A percentile compares a stretch with the other conserved stretches of the same genome.
These are phyloP conservation scores for Pogonomyrmex californicus DNA, from an alignment of 1,140 invertebrate genomes.

Conservation along the genomic window DNA sequence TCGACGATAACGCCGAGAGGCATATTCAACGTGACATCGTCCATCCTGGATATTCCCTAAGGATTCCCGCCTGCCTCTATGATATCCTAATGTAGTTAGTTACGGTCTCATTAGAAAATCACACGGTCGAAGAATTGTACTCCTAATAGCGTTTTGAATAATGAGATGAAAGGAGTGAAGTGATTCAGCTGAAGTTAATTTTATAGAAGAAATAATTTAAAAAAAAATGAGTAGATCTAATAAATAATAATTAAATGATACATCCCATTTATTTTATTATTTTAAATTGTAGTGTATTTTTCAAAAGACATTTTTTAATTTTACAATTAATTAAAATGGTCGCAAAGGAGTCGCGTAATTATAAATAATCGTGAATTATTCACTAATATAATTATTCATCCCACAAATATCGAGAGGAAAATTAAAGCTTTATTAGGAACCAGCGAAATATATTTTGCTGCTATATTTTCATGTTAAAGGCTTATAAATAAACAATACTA, in stretches of 20 bases:
- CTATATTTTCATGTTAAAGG: background rate
- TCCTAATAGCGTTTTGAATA: background rate
- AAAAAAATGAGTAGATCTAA: background rate
- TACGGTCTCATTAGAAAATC: conserved; percentile 43
- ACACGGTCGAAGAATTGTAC: conserved; percentile 13
- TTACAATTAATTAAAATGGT: background rate
- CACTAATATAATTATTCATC: background rate
- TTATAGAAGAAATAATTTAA: background rate
- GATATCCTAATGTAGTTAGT: conserved; percentile 34
- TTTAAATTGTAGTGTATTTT: background rate
- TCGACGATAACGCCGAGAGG: conserved; percentile 58
- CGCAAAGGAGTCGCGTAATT: no score
- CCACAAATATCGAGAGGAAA: background rate
- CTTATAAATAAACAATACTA: background rate
- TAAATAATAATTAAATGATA: background rate
- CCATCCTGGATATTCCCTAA: conserved; percentile 12
- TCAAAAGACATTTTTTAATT: background rate
- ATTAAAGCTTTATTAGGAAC: background rate
- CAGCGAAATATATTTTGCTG: no score
- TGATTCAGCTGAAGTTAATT: background rate
- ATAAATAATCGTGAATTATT: conserved; percentile 7
- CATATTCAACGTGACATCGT: conserved; percentile 52
- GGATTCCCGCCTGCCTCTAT: background rate
- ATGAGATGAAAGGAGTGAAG: background rate
- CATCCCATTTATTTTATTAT: no score